Percentiles rank a stretch among this genome's conserved stretches.
phyloP scores from a whole-genome alignment of 2,113 vertebrate genomes.

The Eclectus roratus region DNA sequence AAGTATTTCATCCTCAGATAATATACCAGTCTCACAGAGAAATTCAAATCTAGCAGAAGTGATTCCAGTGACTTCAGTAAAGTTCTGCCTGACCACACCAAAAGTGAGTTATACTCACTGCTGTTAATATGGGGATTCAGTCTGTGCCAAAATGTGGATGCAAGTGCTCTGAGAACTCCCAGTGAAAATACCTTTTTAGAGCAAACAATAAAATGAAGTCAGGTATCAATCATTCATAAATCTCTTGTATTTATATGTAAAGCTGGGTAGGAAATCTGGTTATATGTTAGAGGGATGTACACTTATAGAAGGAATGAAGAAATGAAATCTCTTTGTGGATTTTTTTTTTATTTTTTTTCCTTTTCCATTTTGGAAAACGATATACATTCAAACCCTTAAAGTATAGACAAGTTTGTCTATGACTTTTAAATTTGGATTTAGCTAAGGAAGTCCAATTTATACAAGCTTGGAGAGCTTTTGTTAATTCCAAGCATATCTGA shows the following conservation, averaged over 20 bases:
- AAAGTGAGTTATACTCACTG: background rate
- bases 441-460: slow-evolving; percentile 47
- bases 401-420: slow-evolving; percentile 9
- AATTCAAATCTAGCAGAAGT: background rate
- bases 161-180: slow-evolving; percentile 14
- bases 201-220: background rate
- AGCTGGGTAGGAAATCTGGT: background rate
- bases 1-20: background rate
- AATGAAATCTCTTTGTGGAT: background rate
- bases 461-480: slow-evolving; percentile 22
- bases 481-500: slow-evolving; percentile 46
- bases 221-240: background rate
- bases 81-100: background rate
- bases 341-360: background rate
- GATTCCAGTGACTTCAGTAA: background rate
- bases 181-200: background rate
- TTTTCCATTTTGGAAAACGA: background rate
- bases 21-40: background rate
- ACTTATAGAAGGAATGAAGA: background rate
- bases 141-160: slow-evolving; percentile 31
- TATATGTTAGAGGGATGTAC: background rate
- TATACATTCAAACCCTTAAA: slow-evolving; percentile 33
- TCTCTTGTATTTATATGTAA: background rate
- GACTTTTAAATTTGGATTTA: slow-evolving; percentile 50
- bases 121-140: background rate